These are phyloP conservation scores for Cyclura pinguis DNA, from an alignment of 2,797 vertebrate species.

Conservation along the genomic window DNA sequence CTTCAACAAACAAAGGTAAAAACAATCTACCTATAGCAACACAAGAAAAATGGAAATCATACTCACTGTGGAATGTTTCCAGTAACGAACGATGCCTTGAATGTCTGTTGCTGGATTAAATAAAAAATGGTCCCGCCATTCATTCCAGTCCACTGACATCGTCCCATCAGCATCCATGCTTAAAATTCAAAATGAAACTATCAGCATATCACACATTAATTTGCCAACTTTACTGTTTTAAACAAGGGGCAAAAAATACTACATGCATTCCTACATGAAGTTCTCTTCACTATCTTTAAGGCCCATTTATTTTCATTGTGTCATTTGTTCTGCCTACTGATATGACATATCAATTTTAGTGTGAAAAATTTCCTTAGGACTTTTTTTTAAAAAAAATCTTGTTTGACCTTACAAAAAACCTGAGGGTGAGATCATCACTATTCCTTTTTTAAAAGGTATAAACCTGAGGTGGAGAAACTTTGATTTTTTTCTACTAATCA, in stretches of 20 bases:
- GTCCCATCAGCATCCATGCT: constrained; percentile 94
- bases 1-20: background rate
- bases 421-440: background rate
- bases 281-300: background rate
- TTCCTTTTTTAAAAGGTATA: background rate
- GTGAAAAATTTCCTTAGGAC: background rate
- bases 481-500: background rate
- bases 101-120: constrained; percentile 91
- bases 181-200: constrained; percentile 31
- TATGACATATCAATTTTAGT: background rate
- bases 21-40: background rate
- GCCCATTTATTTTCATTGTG: background rate
- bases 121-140: constrained; percentile 94
- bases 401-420: background rate
- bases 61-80: constrained; percentile 93
- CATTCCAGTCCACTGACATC: constrained; percentile 95
- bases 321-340: background rate
- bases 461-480: background rate
- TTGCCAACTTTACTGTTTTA: background rate
- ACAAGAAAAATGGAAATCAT: constrained; percentile 34
- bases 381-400: background rate
- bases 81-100: constrained; percentile 91
- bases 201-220: background rate
- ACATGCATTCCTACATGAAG: background rate
- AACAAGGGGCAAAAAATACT: background rate